A percentile compares a stretch with the other conserved stretches of the same genome.
Evolutionary conservation across 2,113 vertebrate species (phyloP).

Genomic region (Thamnaconus septentrionalis): DNA sequence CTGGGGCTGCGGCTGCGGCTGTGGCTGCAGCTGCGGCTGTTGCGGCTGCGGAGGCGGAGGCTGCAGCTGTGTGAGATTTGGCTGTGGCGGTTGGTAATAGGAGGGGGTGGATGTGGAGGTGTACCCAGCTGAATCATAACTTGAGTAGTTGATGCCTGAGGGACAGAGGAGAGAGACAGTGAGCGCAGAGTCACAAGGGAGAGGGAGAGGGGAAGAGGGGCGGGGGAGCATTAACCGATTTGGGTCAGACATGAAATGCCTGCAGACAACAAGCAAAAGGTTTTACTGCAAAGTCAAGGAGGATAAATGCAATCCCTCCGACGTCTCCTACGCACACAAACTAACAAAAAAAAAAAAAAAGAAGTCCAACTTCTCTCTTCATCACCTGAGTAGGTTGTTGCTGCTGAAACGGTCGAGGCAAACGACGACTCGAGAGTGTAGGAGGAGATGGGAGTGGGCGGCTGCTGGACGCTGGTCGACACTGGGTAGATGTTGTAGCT

Average conservation of each 20-base stretch:
- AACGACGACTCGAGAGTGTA: slow-evolving; percentile 74
- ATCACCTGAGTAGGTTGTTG: slow-evolving; percentile 75
- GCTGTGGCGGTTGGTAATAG: slow-evolving; percentile 73
- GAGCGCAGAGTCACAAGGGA: slow-evolving; percentile 7
- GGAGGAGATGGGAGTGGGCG: slow-evolving; percentile 63
- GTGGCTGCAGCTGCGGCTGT: slow-evolving; percentile 34
- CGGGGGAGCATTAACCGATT: background rate
- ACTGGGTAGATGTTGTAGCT: slow-evolving; percentile 73
- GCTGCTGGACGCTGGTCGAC: slow-evolving; percentile 69
- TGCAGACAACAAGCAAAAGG: slow-evolving; percentile 9
- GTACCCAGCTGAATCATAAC: slow-evolving; percentile 68
- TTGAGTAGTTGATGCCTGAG: slow-evolving; percentile 74
- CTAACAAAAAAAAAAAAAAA: background rate
- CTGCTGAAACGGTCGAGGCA: slow-evolving; percentile 58
- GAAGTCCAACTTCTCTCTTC: background rate
- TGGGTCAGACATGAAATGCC: slow-evolving; percentile 12
- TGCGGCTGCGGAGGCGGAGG: slow-evolving; percentile 56
- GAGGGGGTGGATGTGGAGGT: slow-evolving; percentile 65
- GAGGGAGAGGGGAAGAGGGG: slow-evolving; percentile 1
- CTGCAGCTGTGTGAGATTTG: slow-evolving; percentile 63
- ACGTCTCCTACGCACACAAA: background rate
- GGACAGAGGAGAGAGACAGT: slow-evolving; percentile 12
- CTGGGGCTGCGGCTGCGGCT: slow-evolving; percentile 46
- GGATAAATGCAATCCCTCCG: background rate
- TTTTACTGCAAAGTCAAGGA: background rate